A percentile compares a stretch with the other conserved stretches of the same genome.
Evolutionary conservation across 2,888 invertebrate species (phyloP).

Genomic region (Tipula helvola): DNA sequence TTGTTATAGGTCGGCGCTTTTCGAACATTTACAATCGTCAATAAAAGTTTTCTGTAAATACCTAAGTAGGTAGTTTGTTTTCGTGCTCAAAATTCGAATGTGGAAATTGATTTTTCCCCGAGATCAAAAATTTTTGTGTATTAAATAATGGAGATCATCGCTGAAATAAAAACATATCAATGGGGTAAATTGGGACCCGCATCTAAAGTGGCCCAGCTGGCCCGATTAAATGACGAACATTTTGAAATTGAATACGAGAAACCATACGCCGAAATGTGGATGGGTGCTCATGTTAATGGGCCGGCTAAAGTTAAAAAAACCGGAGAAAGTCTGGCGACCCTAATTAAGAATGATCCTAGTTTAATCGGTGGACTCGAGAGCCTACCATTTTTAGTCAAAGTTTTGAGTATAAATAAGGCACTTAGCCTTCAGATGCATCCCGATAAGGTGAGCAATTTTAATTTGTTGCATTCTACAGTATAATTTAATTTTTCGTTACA

Average conservation of each 20-base stretch:
- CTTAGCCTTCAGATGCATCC: constrained; percentile 97
- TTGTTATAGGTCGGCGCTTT: no score
- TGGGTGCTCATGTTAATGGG: constrained; percentile 92
- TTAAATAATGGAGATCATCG: constrained; percentile 54
- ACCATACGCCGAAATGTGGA: constrained; percentile 92
- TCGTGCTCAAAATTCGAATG: no score
- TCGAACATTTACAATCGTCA: no score
- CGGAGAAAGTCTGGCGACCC: constrained; percentile 39
- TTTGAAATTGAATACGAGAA: constrained; percentile 46
- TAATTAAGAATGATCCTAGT: constrained; percentile 42
- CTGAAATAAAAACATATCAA: constrained; percentile 72
- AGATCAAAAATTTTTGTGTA: no score
- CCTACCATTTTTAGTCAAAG: constrained; percentile 88
- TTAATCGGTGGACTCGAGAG: constrained; percentile 53
- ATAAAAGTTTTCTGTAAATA: no score
- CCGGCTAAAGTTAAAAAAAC: constrained; percentile 58
- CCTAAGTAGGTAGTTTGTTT: no score
- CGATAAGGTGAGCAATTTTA: constrained; percentile 48
- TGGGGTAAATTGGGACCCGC: constrained; percentile 78
- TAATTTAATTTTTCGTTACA: constrained; percentile 8
- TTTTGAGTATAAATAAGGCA: constrained; percentile 83
- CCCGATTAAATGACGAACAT: constrained; percentile 45
- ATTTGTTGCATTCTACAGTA: background rate
- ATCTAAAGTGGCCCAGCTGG: constrained; percentile 67
- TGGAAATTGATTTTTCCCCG: no score